Evolutionary conservation across 1,140 invertebrate species (phyloP), one percentile per base, ranked within the genome.

Genomic region (Plutomurus gul): DNA sequence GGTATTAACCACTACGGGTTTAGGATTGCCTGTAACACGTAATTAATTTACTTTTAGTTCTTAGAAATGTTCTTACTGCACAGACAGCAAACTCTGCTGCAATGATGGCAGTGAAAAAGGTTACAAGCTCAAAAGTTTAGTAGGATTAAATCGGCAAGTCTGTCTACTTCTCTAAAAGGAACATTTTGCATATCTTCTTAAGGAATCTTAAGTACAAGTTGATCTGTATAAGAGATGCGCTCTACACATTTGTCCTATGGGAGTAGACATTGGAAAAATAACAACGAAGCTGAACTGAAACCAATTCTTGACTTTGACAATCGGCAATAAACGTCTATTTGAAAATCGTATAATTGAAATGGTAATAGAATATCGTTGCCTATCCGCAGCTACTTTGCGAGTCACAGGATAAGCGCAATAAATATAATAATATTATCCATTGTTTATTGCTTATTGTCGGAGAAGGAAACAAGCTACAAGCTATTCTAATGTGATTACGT

Each of bases 61-160:
- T n/a, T n/a, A n/a, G n/a, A n/a, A n/a, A n/a, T n/a, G n/a, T n/a
- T n/a, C n/a, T n/a, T n/a, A n/a, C n/a, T n/a, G n/a, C n/a, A n/a
- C n/a, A n/a, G n/a, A n/a, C n/a, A n/a, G n/a, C n/a, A n/a, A n/a
- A n/a, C n/a, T n/a, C n/a, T n/a, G n/a, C n/a, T n/a, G n/a, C n/a
- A n/a, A n/a, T n/a, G n/a, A n/a, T n/a, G 27, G 27, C 27, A 65
- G 10, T 4, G 13, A 33, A 7, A 65, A 36, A 65, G 56, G 56
- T 65, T 65, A 65, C 56, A 65, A 65, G 56, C 18, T 33, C 56
- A 65, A 65, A 65, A 65, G 56, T 65, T 65, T 65, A 65, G 30
- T 65, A 36, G 56, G 56, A 65, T 65, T 65, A 36, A 13, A 5
- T 13, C 51, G 3, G 18, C 3, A 30, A 22, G 7, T 65, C 51